Percentiles rank a stretch among this genome's conserved stretches.
Evolutionary conservation across 2,888 invertebrate genomes (phyloP).

Genomic region (Brachyopa scutellaris): DNA sequence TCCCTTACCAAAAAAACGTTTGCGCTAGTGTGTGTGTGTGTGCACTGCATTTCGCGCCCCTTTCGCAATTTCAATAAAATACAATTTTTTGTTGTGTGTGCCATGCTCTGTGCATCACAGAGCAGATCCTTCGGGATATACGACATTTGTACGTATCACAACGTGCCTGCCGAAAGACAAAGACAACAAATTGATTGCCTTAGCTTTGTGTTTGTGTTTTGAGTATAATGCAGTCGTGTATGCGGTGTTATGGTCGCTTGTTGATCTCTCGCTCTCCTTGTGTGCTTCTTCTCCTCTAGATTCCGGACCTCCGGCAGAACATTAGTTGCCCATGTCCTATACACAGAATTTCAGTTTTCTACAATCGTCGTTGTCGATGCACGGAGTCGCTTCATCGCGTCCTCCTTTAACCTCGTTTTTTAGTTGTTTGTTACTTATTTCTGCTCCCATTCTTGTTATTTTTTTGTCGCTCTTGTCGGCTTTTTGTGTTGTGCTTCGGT

Average conservation of each 20-base stretch:
- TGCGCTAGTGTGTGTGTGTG: slow-evolving; percentile 7
- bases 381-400: slow-evolving; percentile 60
- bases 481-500: slow-evolving; percentile 54
- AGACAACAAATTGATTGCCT: slow-evolving; percentile 64
- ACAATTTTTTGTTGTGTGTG: slow-evolving; percentile 13
- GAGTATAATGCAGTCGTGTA: slow-evolving; percentile 6
- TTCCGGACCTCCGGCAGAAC: slow-evolving; percentile 68
- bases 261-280: slow-evolving; percentile 64
- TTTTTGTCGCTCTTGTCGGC: slow-evolving; percentile 53
- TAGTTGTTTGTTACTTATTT: slow-evolving; percentile 52
- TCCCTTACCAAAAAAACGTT: slow-evolving; percentile 43
- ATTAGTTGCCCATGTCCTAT: slow-evolving; percentile 66
- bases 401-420: slow-evolving; percentile 58
- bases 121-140: slow-evolving; percentile 54
- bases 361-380: slow-evolving; percentile 68
- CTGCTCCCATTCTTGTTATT: slow-evolving; percentile 57
- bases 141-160: slow-evolving; percentile 42
- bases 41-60: slow-evolving; percentile 50
- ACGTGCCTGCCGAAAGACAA: slow-evolving; percentile 39
- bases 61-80: slow-evolving; percentile 58
- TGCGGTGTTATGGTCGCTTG: slow-evolving; percentile 58
- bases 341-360: slow-evolving; percentile 63
- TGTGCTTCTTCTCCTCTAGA: slow-evolving; percentile 54
- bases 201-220: slow-evolving; percentile 27
- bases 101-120: slow-evolving; percentile 22